phyloP scores from a whole-genome alignment of 1,140 invertebrate species.

The Drosophila pruinosa region DNA sequence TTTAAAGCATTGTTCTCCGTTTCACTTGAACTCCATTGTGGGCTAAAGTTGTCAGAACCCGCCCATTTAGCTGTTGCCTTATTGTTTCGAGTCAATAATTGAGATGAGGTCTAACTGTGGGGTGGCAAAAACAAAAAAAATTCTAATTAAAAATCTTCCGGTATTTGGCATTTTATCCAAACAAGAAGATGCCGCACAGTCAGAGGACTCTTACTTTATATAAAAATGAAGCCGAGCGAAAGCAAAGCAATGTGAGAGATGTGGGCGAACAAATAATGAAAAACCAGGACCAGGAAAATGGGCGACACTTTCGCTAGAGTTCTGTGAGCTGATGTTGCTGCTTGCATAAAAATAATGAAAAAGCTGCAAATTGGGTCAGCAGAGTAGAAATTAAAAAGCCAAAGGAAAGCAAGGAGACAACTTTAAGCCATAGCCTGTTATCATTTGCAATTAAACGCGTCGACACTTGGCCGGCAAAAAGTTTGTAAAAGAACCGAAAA shows the following conservation, averaged over 20 bases:
- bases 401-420: conserved; percentile 31
- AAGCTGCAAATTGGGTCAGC: conserved; percentile 67
- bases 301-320: conserved; percentile 66
- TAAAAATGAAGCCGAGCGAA: conserved; percentile 20
- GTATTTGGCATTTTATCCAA: conserved; percentile 76
- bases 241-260: conserved; percentile 2
- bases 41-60: conserved; percentile 12
- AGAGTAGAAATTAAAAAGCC: conserved; percentile 59
- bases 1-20: conserved; percentile 36
- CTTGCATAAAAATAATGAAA: conserved; percentile 61
- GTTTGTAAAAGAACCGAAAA: conserved; percentile 15
- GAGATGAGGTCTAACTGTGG: conserved; percentile 6
- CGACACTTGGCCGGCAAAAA: conserved; percentile 61
- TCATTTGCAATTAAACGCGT: conserved; percentile 75
- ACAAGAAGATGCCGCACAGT: conserved; percentile 54
- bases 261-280: conserved; percentile 24
- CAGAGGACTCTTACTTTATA: conserved; percentile 7
- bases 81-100: conserved; percentile 68
- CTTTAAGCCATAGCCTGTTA: conserved; percentile 62
- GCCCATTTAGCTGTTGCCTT: conserved; percentile 23
- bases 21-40: conserved; percentile 35
- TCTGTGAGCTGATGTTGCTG: conserved; percentile 11
- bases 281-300: conserved; percentile 4
- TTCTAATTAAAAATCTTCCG: conserved; percentile 81
- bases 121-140: conserved; percentile 28